Base-by-base conservation (phyloP, 2,888 invertebrate genomes). In the Nomada flava region DNA sequence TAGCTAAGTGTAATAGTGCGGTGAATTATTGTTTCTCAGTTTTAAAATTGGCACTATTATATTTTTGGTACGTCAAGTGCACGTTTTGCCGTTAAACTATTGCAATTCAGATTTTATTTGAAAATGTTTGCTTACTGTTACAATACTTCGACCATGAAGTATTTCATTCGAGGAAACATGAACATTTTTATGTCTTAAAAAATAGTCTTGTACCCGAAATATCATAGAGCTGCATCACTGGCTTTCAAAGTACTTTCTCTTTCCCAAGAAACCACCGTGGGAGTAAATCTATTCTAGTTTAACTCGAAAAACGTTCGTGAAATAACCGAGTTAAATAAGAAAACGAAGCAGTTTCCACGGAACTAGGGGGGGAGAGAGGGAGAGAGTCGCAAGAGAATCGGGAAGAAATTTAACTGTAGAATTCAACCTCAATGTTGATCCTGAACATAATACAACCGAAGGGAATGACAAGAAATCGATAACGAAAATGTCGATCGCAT, bases 391-490 rank as follows among this genome's bases (percentile, higher is more conserved):
- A 50, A 13, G 47, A 18, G n/a, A 55, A 26, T 26, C 59, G 13
- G 60, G 29, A 52, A 44, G 75, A 75, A 60, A 65, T 67, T 74
- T 42, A 75, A 53, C 65, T 20, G 29, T 44, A 60, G 60, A 53
- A 44, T 74, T 60, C 65, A 60, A 77, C 50, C n/a, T n/a, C 44
- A 65, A 77, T 75, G 75, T 75, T 77, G 65, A 77, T 65, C 29
- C 59, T 52, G 59, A 60, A 75, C 60, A 64, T 74, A 50, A 1
- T 18, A n/a, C 57, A 52, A 65, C 59, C 47, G 52, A 26, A 18
- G 18, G 3, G 13, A 36, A 36, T 60, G 73, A 36, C 74, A 62
- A 50, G 64, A 36, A 29, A 63, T 76, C 69, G 68, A 64, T 79
- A 70, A 53, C 50, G 53, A 62, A 62, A 62, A 60, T 26, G 42